Evolutionary conservation across 2,113 vertebrate species (phyloP).

Genomic region (Pituophis catenifer): DNA sequence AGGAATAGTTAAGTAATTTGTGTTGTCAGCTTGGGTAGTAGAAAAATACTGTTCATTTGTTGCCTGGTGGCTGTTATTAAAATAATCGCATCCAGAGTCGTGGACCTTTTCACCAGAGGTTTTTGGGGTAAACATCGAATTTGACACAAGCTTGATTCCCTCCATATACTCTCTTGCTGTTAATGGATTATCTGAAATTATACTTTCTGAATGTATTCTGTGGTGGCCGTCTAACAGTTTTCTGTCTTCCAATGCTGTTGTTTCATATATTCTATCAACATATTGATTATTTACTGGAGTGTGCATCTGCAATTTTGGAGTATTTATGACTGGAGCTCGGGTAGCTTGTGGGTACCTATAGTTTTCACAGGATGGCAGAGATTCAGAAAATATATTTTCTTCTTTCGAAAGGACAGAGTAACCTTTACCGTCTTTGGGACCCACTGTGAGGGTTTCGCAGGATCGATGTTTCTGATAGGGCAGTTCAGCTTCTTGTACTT

Average conservation of each 20-base stretch:
- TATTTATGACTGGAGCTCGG: accelerated
- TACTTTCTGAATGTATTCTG: not conserved
- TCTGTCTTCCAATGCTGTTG: not conserved
- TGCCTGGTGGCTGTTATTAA: accelerated
- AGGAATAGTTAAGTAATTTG: constrained; percentile 63
- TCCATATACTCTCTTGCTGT: accelerated
- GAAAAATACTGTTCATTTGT: constrained; percentile 5
- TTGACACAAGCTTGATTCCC: not conserved
- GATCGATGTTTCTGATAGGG: not conserved
- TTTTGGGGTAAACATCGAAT: not conserved
- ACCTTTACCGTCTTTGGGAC: not conserved
- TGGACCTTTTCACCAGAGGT: not conserved
- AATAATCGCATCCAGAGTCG: not conserved
- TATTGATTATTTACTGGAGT: not conserved
- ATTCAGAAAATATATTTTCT: not conserved
- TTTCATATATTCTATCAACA: not conserved
- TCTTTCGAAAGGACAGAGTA: not conserved
- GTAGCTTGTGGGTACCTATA: not conserved
- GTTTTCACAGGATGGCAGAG: accelerated
- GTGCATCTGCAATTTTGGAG: not conserved
- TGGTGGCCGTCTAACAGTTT: not conserved
- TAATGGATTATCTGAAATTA: accelerated
- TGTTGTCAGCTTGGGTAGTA: not conserved
- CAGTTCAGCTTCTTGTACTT: accelerated
- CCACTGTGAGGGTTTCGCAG: not conserved